Conservation (phyloP, 1,140 invertebrate genomes). For the Whitmania pigra region DNA sequence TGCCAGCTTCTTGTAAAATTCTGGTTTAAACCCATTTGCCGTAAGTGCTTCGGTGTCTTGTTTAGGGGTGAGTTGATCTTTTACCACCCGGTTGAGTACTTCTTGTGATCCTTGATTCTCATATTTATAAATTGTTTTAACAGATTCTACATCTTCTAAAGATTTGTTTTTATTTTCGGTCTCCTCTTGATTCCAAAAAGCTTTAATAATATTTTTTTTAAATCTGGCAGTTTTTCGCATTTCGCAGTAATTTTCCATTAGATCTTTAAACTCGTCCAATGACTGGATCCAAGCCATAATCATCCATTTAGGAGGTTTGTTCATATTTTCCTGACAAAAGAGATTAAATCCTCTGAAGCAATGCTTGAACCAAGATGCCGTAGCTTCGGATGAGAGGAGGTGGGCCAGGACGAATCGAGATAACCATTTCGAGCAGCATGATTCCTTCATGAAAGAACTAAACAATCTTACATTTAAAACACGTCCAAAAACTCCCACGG, state of each 20-base stretch:
- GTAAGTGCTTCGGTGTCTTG: no score
- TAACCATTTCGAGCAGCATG: neutral
- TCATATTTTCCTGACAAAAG: neutral
- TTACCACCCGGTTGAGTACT: neutral
- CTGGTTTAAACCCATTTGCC: no score
- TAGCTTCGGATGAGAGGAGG: neutral
- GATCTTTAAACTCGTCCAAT: neutral
- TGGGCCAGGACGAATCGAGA: neutral
- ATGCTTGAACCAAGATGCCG: neutral
- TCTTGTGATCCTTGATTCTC: neutral
- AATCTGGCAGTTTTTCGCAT: neutral
- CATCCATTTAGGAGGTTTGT: neutral
- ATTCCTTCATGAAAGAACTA: constrained; percentile 3
- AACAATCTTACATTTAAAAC: neutral
- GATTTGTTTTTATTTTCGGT: neutral
- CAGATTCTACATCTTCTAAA: neutral
- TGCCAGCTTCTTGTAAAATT: no score
- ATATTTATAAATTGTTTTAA: constrained; percentile 10
- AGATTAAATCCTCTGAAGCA: constrained; percentile 1
- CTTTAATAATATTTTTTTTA: neutral
- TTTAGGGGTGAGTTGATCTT: neutral
- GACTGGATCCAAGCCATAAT: neutral
- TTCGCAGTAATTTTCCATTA: neutral
- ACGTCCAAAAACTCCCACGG: neutral
- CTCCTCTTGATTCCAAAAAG: neutral